Evolutionary conservation across 2,888 invertebrate species (phyloP).

Genomic region (Clistopyga incitator): DNA sequence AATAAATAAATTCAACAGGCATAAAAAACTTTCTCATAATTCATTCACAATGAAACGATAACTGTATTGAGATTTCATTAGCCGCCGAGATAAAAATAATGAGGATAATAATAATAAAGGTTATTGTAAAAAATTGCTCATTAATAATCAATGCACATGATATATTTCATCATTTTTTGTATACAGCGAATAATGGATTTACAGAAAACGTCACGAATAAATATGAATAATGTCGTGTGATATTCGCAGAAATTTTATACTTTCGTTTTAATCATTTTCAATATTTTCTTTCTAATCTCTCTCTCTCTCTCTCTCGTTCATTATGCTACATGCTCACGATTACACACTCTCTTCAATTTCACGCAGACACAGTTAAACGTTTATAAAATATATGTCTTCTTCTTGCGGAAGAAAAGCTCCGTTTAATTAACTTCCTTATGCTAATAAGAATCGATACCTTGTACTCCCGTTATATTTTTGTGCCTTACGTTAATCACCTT

Average conservation of each 20-base stretch:
- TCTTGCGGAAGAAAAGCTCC: neutral
- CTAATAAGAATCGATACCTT: constrained; percentile 39
- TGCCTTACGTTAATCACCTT: constrained; percentile 28
- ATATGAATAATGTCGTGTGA: neutral
- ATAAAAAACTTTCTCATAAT: neutral
- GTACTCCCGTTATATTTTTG: constrained; percentile 51
- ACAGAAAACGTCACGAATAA: constrained; percentile 13
- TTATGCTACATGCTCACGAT: neutral
- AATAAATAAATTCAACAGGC: neutral
- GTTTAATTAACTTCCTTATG: neutral
- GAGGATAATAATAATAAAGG: neutral
- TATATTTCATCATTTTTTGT: neutral
- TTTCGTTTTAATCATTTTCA: neutral
- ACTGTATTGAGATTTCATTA: neutral
- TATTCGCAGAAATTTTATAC: neutral
- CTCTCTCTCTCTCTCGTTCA: constrained; percentile 9
- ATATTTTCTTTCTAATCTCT: neutral
- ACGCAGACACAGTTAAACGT: constrained; percentile 28
- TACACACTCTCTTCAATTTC: neutral
- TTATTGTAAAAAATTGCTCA: neutral
- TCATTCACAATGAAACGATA: neutral
- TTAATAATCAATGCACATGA: neutral
- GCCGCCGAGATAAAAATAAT: neutral
- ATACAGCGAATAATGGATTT: constrained; percentile 39
- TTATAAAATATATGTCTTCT: constrained; percentile 43